These are phyloP conservation scores for Thera britannica DNA, from an alignment of 2,888 invertebrate genomes.

Conservation along the genomic window DNA sequence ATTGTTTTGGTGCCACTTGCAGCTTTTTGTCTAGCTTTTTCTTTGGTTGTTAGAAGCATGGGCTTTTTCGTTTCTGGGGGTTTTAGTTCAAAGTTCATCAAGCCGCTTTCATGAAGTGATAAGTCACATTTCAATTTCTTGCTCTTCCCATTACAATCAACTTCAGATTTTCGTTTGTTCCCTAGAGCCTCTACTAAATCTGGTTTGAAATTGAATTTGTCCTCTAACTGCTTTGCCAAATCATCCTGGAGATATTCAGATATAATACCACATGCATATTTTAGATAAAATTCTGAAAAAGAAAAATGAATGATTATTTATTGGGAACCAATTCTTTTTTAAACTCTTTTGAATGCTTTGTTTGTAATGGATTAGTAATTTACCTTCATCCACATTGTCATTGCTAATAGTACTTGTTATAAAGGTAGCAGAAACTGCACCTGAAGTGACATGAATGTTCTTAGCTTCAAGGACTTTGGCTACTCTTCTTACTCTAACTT, in stretches of 20 bases:
- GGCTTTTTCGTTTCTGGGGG: conserved; percentile 76
- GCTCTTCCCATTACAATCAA: conserved; percentile 62
- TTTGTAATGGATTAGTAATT: neutral
- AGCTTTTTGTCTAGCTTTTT: conserved; percentile 90
- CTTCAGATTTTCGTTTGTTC: conserved; percentile 83
- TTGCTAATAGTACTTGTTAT: conserved; percentile 86
- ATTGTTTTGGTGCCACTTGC: conserved; percentile 92
- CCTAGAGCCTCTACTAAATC: conserved; percentile 80
- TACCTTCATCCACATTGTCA: conserved; percentile 83
- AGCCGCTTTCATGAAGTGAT: conserved; percentile 61
- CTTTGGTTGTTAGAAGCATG: conserved; percentile 87
- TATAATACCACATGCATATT: conserved; percentile 91
- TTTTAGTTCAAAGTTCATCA: conserved; percentile 56
- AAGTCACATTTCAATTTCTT: conserved; percentile 72
- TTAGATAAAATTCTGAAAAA: conserved; percentile 86
- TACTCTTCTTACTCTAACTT: conserved; percentile 88
- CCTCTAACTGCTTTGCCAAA: conserved; percentile 86
- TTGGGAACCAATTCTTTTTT: neutral
- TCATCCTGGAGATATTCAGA: conserved; percentile 91
- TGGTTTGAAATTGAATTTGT: conserved; percentile 87
- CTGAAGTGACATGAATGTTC: conserved; percentile 89
- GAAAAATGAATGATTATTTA: conserved; percentile 17
- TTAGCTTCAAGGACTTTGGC: conserved; percentile 87
- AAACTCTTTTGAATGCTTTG: neutral
- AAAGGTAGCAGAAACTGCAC: conserved; percentile 91